A percentile compares a stretch with the other conserved stretches of the same genome.
Evolutionary conservation across 2,113 vertebrate species (phyloP).

Genomic region (Dicrurus megarhynchus): DNA sequence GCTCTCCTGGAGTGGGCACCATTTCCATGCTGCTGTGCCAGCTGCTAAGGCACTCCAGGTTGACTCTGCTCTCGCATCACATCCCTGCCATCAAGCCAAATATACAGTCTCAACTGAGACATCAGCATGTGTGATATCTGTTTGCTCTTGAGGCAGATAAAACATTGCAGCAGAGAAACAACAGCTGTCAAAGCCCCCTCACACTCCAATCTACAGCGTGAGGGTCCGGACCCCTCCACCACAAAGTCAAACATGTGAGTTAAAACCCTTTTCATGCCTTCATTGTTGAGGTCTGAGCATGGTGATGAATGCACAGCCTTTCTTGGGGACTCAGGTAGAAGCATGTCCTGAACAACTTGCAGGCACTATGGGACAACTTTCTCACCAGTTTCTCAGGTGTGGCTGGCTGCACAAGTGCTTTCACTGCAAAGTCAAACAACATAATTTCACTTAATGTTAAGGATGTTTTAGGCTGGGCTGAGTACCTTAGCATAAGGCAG

Average conservation of each 20-base stretch:
- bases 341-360: neutral
- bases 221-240: neutral
- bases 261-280: neutral
- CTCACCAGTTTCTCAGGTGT: neutral
- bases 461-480: neutral
- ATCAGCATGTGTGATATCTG: neutral
- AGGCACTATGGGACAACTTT: neutral
- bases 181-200: neutral
- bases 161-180: neutral
- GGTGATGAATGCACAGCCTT: neutral
- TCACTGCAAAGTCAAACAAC: neutral
- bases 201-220: rapidly evolving
- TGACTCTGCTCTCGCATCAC: neutral
- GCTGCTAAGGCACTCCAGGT: neutral
- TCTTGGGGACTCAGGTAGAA: neutral
- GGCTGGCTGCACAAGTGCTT: neutral
- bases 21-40: neutral
- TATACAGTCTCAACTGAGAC: neutral
- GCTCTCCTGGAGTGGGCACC: rapidly evolving
- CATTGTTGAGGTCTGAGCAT: neutral
- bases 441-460: neutral
- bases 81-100: neutral
- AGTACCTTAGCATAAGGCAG: neutral
- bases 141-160: neutral
- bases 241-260: rapidly evolving